Evolutionary conservation across 2,113 vertebrate species (phyloP).

Genomic region (Gobius niger): DNA sequence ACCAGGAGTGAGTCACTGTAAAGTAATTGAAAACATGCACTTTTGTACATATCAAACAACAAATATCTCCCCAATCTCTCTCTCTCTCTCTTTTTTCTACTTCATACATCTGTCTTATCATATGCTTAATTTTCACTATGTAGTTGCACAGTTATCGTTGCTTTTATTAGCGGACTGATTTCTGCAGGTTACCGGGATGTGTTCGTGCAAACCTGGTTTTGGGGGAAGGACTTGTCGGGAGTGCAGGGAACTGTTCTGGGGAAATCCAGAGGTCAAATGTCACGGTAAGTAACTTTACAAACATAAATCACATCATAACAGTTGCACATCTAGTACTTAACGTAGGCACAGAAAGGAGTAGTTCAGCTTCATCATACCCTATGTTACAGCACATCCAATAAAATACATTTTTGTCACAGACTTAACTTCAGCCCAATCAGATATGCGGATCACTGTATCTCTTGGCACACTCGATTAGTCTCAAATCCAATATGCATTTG

Average conservation of each 20-base stretch:
- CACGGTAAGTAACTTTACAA: slow-evolving; percentile 73
- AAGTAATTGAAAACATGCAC: slow-evolving; percentile 36
- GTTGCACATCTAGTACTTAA: background rate
- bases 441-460: background rate
- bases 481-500: slow-evolving; percentile 12
- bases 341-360: background rate
- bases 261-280: slow-evolving; percentile 87
- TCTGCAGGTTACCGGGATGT: slow-evolving; percentile 87
- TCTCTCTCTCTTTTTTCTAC: no score
- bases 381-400: background rate
- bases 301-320: background rate
- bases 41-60: background rate
- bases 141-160: background rate
- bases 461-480: background rate
- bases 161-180: background rate
- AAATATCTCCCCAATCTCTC: no score
- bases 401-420: background rate
- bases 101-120: background rate
- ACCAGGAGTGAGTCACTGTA: slow-evolving; percentile 54
- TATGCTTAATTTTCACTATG: background rate
- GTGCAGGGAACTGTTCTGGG: slow-evolving; percentile 95
- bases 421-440: background rate
- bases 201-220: slow-evolving; percentile 89
- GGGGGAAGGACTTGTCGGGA: slow-evolving; percentile 90
- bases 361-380: background rate